phyloP scores from a whole-genome alignment of 30 jellyfish, hydroid and myxozoan genomes.

The Hydractinia symbiolongicarpus region DNA sequence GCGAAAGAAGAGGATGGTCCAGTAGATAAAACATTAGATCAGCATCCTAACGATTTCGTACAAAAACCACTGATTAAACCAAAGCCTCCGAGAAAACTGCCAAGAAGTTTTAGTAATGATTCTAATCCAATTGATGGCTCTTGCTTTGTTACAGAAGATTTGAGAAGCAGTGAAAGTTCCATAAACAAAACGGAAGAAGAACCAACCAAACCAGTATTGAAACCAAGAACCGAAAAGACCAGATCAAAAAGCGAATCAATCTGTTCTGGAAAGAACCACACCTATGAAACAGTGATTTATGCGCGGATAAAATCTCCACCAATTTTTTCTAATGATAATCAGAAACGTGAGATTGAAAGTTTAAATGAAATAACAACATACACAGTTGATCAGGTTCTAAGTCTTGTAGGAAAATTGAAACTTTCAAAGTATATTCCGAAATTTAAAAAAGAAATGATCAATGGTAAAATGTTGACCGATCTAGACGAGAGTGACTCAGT shows the following conservation, averaged over 20 bases:
- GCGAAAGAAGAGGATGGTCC: neutral
- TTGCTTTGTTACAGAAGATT: no score
- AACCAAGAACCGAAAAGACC: no score
- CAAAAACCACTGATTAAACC: neutral
- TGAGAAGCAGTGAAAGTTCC: no score
- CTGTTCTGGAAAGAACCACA: neutral
- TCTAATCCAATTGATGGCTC: no score
- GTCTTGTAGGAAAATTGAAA: neutral
- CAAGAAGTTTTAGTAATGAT: neutral
- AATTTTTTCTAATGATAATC: neutral
- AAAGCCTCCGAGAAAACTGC: neutral
- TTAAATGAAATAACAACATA: conserved; percentile 2
- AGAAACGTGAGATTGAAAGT: conserved; percentile 8
- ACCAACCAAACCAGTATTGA: no score
- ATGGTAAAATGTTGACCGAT: neutral
- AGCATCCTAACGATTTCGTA: neutral
- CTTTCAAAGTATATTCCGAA: neutral
- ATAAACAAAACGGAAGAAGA: no score
- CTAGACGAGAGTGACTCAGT: neutral
- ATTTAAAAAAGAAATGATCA: neutral
- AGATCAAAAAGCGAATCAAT: no score
- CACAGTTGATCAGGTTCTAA: neutral
- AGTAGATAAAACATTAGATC: neutral
- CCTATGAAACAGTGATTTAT: neutral
- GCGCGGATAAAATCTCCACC: neutral